Evolutionary conservation across 2,888 invertebrate species (phyloP).

Genomic region (Alentia gelatinosa): DNA sequence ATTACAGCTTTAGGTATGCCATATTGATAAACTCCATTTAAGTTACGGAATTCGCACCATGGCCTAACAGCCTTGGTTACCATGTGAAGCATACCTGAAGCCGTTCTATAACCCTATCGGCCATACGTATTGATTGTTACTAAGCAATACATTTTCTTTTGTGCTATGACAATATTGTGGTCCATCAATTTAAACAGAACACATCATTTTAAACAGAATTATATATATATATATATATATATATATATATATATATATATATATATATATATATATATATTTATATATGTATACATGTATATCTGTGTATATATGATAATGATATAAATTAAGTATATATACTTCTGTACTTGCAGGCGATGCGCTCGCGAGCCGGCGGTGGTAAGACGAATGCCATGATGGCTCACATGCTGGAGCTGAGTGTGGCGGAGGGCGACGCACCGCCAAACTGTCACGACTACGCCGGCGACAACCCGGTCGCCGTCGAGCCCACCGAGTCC

Average conservation of each 20-base stretch:
- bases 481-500: conserved; percentile 49
- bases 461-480: conserved; percentile 5
- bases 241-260: conserved; percentile 13
- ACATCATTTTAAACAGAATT: no score
- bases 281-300: no score
- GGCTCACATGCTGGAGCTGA: conserved; percentile 42
- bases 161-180: no score
- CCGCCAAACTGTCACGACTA: conserved; percentile 15
- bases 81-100: no score
- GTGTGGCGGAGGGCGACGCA: conserved; percentile 51
- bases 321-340: neutral
- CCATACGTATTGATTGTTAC: no score
- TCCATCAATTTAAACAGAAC: no score
- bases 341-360: conserved; percentile 1
- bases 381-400: conserved; percentile 50
- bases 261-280: neutral
- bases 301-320: neutral
- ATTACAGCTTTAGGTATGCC: no score
- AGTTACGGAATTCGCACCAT: no score
- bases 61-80: no score
- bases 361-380: conserved; percentile 42
- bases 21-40: no score
- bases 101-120: no score
- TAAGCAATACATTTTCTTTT: no score
- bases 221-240: neutral